phyloP scores from a whole-genome alignment of 2,113 vertebrate species.

The Merops nubicus region DNA sequence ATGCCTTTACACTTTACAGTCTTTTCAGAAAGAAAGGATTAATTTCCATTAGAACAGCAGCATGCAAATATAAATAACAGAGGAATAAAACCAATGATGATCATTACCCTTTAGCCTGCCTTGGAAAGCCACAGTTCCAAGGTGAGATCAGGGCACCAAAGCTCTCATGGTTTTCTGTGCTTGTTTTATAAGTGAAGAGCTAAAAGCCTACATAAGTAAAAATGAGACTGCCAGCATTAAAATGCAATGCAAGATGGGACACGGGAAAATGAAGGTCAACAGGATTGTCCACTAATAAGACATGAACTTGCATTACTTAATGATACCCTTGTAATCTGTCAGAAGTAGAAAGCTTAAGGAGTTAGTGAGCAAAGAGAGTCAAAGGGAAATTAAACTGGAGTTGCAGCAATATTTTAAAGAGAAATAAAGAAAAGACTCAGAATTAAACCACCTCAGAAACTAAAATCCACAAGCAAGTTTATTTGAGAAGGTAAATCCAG shows the following conservation, averaged over 20 bases:
- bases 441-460: not conserved
- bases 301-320: conserved; percentile 67
- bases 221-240: conserved; percentile 6
- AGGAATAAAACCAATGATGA: not conserved
- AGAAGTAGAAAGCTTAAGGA: conserved; percentile 36
- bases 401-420: not conserved
- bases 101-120: not conserved
- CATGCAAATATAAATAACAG: not conserved
- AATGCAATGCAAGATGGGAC: conserved; percentile 4
- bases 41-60: not conserved
- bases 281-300: conserved; percentile 53
- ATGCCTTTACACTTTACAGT: not conserved
- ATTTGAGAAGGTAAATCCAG: not conserved
- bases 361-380: not conserved
- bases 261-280: conserved; percentile 49
- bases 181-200: not conserved
- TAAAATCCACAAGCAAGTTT: not conserved
- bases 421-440: not conserved
- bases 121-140: not conserved
- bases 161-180: not conserved
- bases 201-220: conserved; percentile 4
- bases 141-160: not conserved
- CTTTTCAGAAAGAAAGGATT: not conserved
- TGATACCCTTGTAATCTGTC: conserved; percentile 49
- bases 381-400: conserved; percentile 21